phyloP scores from a whole-genome alignment of 2,888 invertebrate species.

The Hemithea aestivaria region DNA sequence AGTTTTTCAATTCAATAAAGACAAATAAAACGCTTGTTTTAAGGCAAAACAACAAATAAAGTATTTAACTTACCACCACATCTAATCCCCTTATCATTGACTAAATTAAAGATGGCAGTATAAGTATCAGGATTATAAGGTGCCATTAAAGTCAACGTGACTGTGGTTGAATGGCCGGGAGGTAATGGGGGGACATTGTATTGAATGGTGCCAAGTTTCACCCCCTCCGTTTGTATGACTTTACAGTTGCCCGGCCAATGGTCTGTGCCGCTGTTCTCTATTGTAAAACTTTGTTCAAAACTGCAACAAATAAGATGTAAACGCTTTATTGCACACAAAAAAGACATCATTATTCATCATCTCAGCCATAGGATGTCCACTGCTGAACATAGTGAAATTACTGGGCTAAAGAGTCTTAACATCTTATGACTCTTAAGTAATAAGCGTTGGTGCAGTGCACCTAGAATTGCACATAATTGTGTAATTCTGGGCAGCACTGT shows the following conservation, averaged over 20 bases:
- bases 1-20: too few species aligned
- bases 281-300: conserved; percentile 92
- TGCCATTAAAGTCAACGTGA: conserved; percentile 89
- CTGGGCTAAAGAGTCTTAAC: too few species aligned
- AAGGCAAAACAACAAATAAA: too few species aligned
- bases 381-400: too few species aligned
- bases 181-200: conserved; percentile 84
- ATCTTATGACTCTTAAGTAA: too few species aligned
- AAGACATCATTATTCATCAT: too few species aligned
- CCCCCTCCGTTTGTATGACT: conserved; percentile 86
- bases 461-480: too few species aligned
- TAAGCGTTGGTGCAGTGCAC: too few species aligned
- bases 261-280: conserved; percentile 92
- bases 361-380: too few species aligned
- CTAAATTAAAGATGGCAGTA: conserved; percentile 94
- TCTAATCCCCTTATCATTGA: conserved; percentile 90
- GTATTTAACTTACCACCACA: conserved; percentile 87
- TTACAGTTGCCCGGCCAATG: conserved; percentile 93
- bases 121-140: conserved; percentile 87
- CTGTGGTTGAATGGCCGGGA: conserved; percentile 87
- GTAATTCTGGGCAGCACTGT: too few species aligned
- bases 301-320: conserved; percentile 57
- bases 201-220: conserved; percentile 63
- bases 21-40: too few species aligned
- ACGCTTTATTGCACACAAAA: too few species aligned